Percentiles rank a stretch among this genome's conserved stretches.
Evolutionary conservation across 1,140 invertebrate species (phyloP).

Genomic region (Euwallacea fornicatus): DNA sequence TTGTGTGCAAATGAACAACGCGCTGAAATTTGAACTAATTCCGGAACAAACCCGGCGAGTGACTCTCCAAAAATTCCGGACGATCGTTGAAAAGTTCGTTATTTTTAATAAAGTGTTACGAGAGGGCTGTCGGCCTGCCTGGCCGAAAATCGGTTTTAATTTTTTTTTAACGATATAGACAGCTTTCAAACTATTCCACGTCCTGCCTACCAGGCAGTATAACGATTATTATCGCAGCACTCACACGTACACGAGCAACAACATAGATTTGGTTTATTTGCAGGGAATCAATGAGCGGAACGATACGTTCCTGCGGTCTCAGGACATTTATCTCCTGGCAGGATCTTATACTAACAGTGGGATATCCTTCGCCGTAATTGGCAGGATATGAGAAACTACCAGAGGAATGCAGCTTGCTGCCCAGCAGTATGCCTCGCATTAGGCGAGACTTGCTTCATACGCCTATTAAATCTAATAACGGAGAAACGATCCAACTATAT

Average conservation of each 20-base stretch:
- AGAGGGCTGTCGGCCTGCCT: neutral
- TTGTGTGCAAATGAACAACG: constrained; percentile 1
- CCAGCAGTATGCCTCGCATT: neutral
- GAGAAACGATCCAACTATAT: neutral
- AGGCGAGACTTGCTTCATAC: neutral
- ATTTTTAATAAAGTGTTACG: constrained; percentile 13
- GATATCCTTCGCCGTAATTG: constrained; percentile 29
- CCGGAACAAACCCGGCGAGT: constrained; percentile 8
- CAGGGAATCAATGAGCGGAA: constrained; percentile 32
- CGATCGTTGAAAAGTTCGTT: constrained; percentile 17
- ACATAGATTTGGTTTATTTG: constrained; percentile 28
- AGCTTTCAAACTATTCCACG: no score
- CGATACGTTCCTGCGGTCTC: constrained; percentile 34
- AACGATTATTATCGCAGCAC: neutral
- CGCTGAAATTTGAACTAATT: constrained; percentile 10
- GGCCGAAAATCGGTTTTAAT: constrained; percentile 3
- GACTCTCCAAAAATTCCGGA: constrained; percentile 4
- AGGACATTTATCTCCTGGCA: constrained; percentile 35
- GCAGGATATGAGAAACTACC: constrained; percentile 30
- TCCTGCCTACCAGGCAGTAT: neutral
- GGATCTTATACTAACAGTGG: constrained; percentile 32
- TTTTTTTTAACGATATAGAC: neutral
- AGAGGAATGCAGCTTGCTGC: neutral
- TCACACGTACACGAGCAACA: constrained; percentile 2
- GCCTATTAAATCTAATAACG: neutral